Evolutionary conservation across 2,797 vertebrate genomes (phyloP).

Genomic region (Galagoides demidoff): DNA sequence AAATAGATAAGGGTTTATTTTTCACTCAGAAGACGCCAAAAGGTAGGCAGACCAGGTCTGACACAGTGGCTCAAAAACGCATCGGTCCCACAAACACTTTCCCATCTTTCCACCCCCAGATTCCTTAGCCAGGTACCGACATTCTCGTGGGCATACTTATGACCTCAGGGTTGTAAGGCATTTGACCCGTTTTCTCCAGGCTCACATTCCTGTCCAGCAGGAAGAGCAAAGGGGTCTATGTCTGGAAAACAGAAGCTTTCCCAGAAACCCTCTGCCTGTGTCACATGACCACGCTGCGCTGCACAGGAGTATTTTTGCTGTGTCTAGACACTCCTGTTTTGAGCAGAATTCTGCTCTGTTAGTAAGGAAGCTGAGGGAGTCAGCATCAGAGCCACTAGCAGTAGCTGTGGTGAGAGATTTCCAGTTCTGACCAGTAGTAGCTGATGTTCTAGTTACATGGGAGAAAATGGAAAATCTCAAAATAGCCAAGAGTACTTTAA

Average conservation of each 20-base stretch:
- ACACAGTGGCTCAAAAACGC: background rate
- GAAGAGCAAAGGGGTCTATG: background rate
- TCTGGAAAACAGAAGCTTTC: background rate
- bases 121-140: background rate
- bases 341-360: background rate
- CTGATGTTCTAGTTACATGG: background rate
- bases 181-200: background rate
- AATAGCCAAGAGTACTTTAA: background rate
- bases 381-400: background rate
- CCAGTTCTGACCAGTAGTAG: background rate
- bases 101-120: background rate
- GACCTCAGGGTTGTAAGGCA: background rate
- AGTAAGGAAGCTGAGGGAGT: background rate
- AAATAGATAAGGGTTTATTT: background rate
- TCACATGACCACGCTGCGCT: background rate
- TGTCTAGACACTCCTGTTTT: background rate
- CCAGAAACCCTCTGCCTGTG: background rate
- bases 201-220: background rate
- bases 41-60: background rate
- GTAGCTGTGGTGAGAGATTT: background rate
- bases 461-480: conserved; percentile 9
- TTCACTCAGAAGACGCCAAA: background rate
- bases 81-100: background rate
- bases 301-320: background rate
- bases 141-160: background rate